Base-by-base conservation (phyloP, 2,888 invertebrate species). In the Cecidostiba fungosa region DNA sequence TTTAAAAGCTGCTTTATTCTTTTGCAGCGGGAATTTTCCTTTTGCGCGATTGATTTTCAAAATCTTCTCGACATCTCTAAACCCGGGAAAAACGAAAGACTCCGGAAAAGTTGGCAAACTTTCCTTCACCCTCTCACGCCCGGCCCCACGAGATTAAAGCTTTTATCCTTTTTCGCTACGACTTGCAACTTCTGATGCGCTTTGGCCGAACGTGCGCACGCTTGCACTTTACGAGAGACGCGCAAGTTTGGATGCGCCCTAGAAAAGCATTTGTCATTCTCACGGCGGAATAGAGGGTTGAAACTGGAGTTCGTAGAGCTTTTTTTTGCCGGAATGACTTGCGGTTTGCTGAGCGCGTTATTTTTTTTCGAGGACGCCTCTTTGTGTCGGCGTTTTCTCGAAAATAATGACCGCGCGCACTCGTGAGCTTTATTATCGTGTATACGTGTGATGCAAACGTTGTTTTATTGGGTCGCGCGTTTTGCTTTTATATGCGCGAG, bases 241-340 rank as follows among this genome's bases (percentile, higher is more conserved):
- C 10, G 81, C 39, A 74, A 82, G n/a, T 54, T 73, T n/a, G 76
- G 59, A 59, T 59, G 77, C 19, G 66, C 26, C 1, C 50, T 4
- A 10, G 70, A n/a, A 16, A 23, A n/a, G 32, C 72, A 84, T 84
- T 78, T 78, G 77, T 78, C 83, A 73, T 78, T 73, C 62, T 23
- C 43, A 50, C 26, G 12, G 26, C 36, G 50, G 29, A 72, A 74
- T 8, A 26, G 26, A 76, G 74, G 47, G n/a, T 43, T 39, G 54
- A 72, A 72, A 72, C 12, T 19, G 50, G 26, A 36, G n/a, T 62
- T 26, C 19, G 19, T 36, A 32, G 10, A n/a, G 47, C 76, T 72
- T 26, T 70, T 70, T 54, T 43, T 29, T 10, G n/a, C n/a, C n/a
- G n/a, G n/a, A n/a, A n/a, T n/a, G 70, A 73, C 26, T 73, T 29